Evolutionary conservation across 2,797 vertebrate genomes (phyloP).

Genomic region (Schizopygopsis malacanthus): DNA sequence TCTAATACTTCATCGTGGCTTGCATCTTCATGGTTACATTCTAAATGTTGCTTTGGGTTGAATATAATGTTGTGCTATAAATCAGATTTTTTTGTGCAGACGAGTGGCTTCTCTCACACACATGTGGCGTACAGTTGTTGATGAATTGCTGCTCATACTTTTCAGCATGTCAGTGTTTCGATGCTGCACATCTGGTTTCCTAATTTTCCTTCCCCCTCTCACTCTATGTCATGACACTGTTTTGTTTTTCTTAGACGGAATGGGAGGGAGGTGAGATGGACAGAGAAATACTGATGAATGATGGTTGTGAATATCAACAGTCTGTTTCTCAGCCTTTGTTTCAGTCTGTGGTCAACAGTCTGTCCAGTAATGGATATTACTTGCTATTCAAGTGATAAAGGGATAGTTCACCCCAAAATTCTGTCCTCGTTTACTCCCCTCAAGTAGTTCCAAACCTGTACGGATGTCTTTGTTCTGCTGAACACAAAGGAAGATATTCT

Average conservation of each 20-base stretch:
- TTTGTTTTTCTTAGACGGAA: slow-evolving; percentile 79
- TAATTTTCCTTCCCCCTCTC: slow-evolving; percentile 73
- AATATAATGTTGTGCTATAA: not conserved
- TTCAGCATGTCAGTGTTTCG: slow-evolving; percentile 83
- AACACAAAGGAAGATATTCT: too few relatives aligned
- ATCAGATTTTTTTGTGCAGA: not conserved
- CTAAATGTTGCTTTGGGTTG: not conserved
- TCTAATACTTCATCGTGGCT: not conserved
- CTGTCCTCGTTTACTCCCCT: too few relatives aligned
- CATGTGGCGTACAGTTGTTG: slow-evolving; percentile 73
- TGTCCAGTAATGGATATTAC: not conserved
- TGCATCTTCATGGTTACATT: not conserved
- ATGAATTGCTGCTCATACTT: slow-evolving; percentile 76
- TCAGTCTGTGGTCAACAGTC: slow-evolving; percentile 24
- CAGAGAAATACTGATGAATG: slow-evolving; percentile 78
- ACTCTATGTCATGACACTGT: slow-evolving; percentile 79
- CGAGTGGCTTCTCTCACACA: slow-evolving; percentile 44
- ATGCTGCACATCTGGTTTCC: slow-evolving; percentile 87
- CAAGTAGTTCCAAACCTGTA: too few relatives aligned
- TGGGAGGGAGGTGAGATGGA: slow-evolving; percentile 61
- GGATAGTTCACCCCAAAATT: too few relatives aligned
- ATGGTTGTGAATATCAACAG: slow-evolving; percentile 75
- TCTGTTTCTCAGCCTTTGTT: slow-evolving; percentile 56
- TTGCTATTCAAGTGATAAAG: not conserved
- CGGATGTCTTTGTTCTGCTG: too few relatives aligned